Conservation (phyloP, 2,888 invertebrate species). For the Amiota minor region DNA sequence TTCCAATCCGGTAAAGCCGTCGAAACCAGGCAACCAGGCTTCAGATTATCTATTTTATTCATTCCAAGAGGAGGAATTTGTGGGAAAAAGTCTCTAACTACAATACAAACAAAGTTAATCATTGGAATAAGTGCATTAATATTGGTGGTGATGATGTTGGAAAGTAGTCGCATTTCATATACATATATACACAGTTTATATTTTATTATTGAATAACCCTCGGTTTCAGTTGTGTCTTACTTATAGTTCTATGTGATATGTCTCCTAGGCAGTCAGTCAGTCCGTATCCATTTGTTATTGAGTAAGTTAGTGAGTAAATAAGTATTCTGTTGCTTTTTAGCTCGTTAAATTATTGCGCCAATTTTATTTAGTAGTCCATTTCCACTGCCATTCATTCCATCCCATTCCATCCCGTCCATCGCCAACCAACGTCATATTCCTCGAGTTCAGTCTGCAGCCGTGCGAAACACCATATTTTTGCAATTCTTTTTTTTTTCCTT, state of each 20-base stretch:
- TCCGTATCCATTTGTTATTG: background rate
- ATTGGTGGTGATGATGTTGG: no score
- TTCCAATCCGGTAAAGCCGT: no score
- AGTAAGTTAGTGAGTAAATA: no score
- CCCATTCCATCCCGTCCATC: background rate
- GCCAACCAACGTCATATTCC: no score
- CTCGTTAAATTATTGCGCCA: slow-evolving; percentile 46
- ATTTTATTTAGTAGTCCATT: slow-evolving; percentile 15
- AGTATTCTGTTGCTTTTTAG: slow-evolving; percentile 25
- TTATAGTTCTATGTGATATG: background rate
- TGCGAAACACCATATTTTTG: background rate
- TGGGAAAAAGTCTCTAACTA: no score
- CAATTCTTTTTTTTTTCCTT: slow-evolving; percentile 9
- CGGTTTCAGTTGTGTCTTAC: background rate
- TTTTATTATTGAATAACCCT: background rate
- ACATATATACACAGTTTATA: background rate
- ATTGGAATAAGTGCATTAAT: no score
- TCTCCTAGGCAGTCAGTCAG: background rate
- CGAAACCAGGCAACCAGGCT: no score
- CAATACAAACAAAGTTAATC: no score
- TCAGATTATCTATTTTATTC: no score
- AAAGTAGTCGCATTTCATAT: no score
- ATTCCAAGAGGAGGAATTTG: no score
- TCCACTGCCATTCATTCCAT: slow-evolving; percentile 36
- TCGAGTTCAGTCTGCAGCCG: background rate